Evolutionary conservation across 2,888 invertebrate genomes (phyloP).

Genomic region (Chrysopilus asiliformis): DNA sequence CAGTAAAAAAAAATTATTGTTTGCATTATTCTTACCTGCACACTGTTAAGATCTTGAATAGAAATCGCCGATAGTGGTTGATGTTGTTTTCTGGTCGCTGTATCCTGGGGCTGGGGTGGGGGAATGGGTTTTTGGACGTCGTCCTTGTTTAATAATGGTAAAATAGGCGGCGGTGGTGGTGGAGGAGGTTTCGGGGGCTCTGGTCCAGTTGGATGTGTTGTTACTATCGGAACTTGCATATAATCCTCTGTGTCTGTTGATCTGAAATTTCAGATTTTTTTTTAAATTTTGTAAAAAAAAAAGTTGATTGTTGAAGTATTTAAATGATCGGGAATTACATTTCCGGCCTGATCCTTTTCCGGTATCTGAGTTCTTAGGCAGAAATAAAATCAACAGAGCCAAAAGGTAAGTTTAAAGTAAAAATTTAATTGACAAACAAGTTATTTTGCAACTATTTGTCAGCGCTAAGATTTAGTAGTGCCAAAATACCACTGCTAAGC

Average conservation of each 20-base stretch:
- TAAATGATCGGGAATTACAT: conserved; percentile 76
- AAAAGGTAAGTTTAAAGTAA: too few relatives aligned
- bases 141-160: conserved; percentile 15
- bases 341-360: conserved; percentile 76
- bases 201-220: conserved; percentile 24
- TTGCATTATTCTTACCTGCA: conserved; percentile 40
- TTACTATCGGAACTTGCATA: conserved; percentile 45
- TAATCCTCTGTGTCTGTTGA: conserved; percentile 37
- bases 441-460: too few relatives aligned
- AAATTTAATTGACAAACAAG: too few relatives aligned
- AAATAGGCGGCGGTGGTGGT: conserved; percentile 39
- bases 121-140: conserved; percentile 20
- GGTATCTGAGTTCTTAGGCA: too few relatives aligned
- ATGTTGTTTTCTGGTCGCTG: conserved; percentile 41
- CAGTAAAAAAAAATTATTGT: too few relatives aligned
- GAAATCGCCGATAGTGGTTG: conserved; percentile 81
- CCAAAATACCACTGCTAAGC: too few relatives aligned
- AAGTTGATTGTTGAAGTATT: not conserved
- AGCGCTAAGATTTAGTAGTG: too few relatives aligned
- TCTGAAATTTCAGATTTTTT: conserved; percentile 19
- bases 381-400: too few relatives aligned
- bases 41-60: conserved; percentile 74
- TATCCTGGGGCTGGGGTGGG: conserved; percentile 30
- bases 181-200: conserved; percentile 35
- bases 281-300: not conserved